Evolutionary conservation across 2,888 invertebrate species (phyloP), one percentile per base, ranked within the genome.

Genomic region (Phortica magna): DNA sequence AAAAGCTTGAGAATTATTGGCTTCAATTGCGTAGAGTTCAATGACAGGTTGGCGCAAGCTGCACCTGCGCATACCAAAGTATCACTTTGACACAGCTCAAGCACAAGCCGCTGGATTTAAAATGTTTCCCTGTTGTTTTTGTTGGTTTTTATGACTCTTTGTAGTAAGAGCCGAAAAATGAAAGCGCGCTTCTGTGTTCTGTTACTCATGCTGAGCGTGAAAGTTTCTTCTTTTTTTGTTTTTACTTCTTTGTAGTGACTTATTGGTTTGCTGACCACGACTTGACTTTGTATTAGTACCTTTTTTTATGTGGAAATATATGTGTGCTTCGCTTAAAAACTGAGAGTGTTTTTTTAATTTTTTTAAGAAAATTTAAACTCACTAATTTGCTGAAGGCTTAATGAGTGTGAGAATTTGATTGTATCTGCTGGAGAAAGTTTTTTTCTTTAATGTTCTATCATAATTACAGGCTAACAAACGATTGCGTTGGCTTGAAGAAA

Each of bases 401-500:
- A 85, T 87, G 83, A 88, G 81, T 88, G 85, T 85, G 85, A 83
- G 88, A 85, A 87, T 74, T 75, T n/a, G 73, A 31, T 71, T 59
- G 42, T 41, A 19, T 55, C 67, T 14, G 64, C 4, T 12, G 65
- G 31, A 14, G 65, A 65, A 65, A 65, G 65, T 65, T 65, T 31
- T 31, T 14, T 31, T 31, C 31, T 31, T 4, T 22, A 10, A 31
- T 31, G 7, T 48, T 48, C 48, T 48, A 6, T 48, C 10, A 14
- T 48, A 48, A 48, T 48, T 48, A 7, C 48, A 2, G 31, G 77
- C 71, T 71, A 14, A 79, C 74, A 74, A 77, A 79, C 78, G 79
- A 82, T 31, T 67, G 31, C 31, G 70, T 48, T 55, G 22, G 39
- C 65, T 7, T 4, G 31, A 31, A 22, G 48, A 55, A 71, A 71